A percentile compares a stretch with the other conserved stretches of the same genome.
phyloP scores from a whole-genome alignment of 2,797 vertebrate genomes.

The Euthynnus affinis region DNA sequence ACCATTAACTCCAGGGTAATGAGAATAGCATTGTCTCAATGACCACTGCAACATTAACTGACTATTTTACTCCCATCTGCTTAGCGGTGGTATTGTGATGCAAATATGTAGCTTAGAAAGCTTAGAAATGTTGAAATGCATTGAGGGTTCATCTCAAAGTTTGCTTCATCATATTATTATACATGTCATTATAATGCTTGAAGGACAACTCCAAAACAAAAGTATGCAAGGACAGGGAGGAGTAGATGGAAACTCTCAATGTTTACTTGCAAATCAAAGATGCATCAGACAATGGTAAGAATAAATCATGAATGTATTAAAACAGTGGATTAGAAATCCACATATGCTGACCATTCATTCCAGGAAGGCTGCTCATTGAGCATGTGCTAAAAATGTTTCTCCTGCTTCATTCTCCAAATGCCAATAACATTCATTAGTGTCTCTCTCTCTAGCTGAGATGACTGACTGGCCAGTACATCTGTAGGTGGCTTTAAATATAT shows the following conservation, averaged over 20 bases:
- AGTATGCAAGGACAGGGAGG: neutral
- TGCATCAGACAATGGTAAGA: slow-evolving; percentile 3
- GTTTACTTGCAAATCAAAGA: neutral
- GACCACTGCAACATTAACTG: neutral
- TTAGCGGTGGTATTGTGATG: neutral
- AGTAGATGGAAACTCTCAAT: neutral
- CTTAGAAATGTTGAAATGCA: neutral
- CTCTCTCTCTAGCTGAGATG: neutral
- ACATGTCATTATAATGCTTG: slow-evolving; percentile 14
- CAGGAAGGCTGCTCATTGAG: too few relatives aligned
- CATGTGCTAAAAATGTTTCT: neutral
- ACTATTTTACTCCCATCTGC: neutral
- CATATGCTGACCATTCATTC: neutral
- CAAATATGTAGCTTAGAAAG: neutral
- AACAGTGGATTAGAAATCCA: slow-evolving; percentile 6
- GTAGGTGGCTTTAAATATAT: slow-evolving; percentile 5
- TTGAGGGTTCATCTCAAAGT: neutral
- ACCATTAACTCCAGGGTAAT: slow-evolving; percentile 13
- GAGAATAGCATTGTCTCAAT: neutral
- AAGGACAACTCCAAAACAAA: slow-evolving; percentile 12
- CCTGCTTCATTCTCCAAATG: neutral
- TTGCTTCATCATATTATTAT: neutral
- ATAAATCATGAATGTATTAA: neutral
- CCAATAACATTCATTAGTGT: slow-evolving; percentile 15
- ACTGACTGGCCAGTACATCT: too few relatives aligned